Conservation (phyloP, 2,113 vertebrate genomes). For the Ammodytes dubius region DNA sequence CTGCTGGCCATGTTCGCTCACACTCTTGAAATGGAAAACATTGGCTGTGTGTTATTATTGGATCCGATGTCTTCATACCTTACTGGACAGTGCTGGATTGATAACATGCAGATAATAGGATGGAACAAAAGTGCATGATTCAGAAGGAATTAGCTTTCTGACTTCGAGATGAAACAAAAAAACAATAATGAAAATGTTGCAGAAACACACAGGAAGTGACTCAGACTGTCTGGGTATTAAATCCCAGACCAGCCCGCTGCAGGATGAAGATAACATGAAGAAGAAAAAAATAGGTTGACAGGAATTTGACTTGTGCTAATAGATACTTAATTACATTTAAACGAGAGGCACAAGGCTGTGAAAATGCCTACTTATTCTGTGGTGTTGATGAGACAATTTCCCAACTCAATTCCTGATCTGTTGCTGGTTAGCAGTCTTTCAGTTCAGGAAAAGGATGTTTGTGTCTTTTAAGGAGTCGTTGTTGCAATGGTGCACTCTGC, state of each 20-base stretch:
- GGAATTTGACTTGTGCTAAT: background rate
- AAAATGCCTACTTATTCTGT: background rate
- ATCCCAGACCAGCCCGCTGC: background rate
- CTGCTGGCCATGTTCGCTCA: constrained; percentile 41
- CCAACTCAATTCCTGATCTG: constrained; percentile 17
- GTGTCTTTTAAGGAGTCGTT: too few species aligned
- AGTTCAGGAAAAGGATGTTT: constrained; percentile 17
- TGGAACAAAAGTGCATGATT: constrained; percentile 13
- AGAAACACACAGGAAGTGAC: constrained; percentile 34
- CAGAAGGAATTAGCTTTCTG: background rate
- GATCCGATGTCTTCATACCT: background rate
- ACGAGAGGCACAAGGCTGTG: background rate
- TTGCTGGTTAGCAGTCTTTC: constrained; percentile 21
- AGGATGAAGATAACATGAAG: background rate
- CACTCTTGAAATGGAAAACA: constrained; percentile 26
- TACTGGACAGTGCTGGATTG: background rate
- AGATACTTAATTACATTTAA: background rate
- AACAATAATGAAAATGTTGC: background rate
- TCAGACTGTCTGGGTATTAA: background rate
- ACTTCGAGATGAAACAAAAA: background rate
- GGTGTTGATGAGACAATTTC: background rate
- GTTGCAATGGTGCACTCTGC: too few species aligned
- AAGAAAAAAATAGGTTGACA: background rate
- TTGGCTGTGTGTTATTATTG: background rate
- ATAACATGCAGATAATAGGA: background rate